Base-by-base conservation (phyloP, 2,888 invertebrate genomes). In the Erebia epiphron region DNA sequence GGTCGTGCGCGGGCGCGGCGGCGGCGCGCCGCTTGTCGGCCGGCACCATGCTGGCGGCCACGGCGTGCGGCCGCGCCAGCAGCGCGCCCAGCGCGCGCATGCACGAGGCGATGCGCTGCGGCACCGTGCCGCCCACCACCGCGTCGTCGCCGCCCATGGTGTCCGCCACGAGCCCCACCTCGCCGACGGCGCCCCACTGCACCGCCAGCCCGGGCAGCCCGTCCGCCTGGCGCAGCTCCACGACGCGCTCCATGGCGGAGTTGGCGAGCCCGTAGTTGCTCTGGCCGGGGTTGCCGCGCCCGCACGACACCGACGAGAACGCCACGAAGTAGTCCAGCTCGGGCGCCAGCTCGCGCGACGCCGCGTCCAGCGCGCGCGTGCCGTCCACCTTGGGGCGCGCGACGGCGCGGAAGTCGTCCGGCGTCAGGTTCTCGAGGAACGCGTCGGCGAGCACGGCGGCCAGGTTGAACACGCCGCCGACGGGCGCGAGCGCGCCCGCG, bases 131-230 rank as follows among this genome's bases (percentile, higher is more conserved):
- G 73, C 98, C 98, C 77, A 99, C 97, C 79, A 98, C 98, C 0
- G 97, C 96, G 66, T 98, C 97, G 88, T 98, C 98, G 77, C 95
- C 95, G 49, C 98, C 97, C 95, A 98, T 97, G 62, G 96, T 97
- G 81, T 98, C 98, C 82, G 97, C 91, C 73, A 99, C 95, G 70
- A 99, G 95, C 67, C 99, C 99, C 57, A 99, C 99, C 87, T 99
- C 99, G 71, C 99, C 99, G 82, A 99, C 97, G 73, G 99, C 99
- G 77, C 99, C 99, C 99, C 99, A 99, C 90, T 99, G 99, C 80
- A 99, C 97, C 57, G 99, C 98, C 65, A 96, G 86, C 35, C 86
- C 99, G 41, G 98, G 98, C 77, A 98, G 94, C 61, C 98, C 98
- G 81, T 95, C 96, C 56, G 94, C 94, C 89, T 96, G 97, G 70